Evolutionary conservation across 2,797 vertebrate species (phyloP).

Genomic region (Syndactyla subalaris): DNA sequence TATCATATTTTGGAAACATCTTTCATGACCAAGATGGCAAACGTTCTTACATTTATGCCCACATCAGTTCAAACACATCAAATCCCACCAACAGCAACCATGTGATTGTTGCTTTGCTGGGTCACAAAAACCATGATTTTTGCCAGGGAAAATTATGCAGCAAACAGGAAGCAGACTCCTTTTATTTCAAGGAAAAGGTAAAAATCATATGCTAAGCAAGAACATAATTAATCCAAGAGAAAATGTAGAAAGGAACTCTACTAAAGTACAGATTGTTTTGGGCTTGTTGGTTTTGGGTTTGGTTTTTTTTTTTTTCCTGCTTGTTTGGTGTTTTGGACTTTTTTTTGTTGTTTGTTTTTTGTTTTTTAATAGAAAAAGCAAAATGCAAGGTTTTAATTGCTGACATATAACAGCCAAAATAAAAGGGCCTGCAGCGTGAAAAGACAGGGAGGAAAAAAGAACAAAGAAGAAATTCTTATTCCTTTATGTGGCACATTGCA

Average conservation of each 20-base stretch:
- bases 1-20: background rate
- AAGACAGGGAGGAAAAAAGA: background rate
- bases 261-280: background rate
- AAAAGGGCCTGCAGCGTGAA: conserved; percentile 34
- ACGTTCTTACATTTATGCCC: background rate
- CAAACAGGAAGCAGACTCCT: background rate
- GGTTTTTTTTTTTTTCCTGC: no score
- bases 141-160: background rate
- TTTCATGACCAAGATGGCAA: background rate
- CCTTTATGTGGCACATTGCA: conserved; percentile 50
- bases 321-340: no score
- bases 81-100: background rate
- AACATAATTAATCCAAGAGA: background rate
- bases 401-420: conserved; percentile 43
- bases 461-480: conserved; percentile 20
- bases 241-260: background rate
- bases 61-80: background rate
- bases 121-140: background rate
- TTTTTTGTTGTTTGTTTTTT: no score
- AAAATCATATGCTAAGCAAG: background rate
- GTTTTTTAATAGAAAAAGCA: background rate
- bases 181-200: background rate
- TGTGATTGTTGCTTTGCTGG: background rate
- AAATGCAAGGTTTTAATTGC: conserved; percentile 37
- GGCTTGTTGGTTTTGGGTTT: no score